Evolutionary conservation across 2,888 invertebrate genomes (phyloP), one percentile per base, ranked within the genome.

Genomic region (Falcaria lacertinaria): DNA sequence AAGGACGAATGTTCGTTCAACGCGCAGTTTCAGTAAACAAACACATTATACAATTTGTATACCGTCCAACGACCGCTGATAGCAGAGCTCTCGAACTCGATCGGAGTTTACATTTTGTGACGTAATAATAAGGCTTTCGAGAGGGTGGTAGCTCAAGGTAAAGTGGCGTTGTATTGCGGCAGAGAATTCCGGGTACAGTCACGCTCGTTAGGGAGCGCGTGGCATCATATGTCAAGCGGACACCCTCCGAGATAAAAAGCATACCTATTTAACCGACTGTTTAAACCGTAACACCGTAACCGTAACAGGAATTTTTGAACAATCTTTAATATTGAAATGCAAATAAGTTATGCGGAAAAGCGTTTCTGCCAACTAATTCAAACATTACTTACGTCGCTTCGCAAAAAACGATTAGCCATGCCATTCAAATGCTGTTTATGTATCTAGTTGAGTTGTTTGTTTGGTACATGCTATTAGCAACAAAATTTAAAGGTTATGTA

Each of bases 181-280:
- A 53, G 57, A 60, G 54, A 58, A 63, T 65, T 63, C 54, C 50
- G 57, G 44, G 56, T 59, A 53, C 56, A 57, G 58, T 60, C 60
- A 52, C 60, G 54, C 63, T 56, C 58, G 62, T 60, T 56, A 57
- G 56, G 60, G 59, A 55, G 45, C 43, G 48, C 48, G 52, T 48
- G 55, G 56, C 39, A 57, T 57, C 62, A 71, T 73, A 69, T 66
- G 72, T 77, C 75, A 79, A 72, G 56, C 55, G 60, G 52, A 41
- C 57, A 60, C 74, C 64, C 66, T 25, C 34, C 64, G 60, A 73
- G 57, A 45, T 42, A 34, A 53, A 51, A 49, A 59, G 58, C 54
- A 58, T 60, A 50, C 22, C 48, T 59, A 62, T 62, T 62, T 53
- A 50, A 45, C 55, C 51, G 47, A 51, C 57, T 60, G 56, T 53